Percentiles rank a stretch among this genome's conserved stretches.
Evolutionary conservation across 2,797 vertebrate genomes (phyloP).

Genomic region (Pseudotriccus pelzelni): DNA sequence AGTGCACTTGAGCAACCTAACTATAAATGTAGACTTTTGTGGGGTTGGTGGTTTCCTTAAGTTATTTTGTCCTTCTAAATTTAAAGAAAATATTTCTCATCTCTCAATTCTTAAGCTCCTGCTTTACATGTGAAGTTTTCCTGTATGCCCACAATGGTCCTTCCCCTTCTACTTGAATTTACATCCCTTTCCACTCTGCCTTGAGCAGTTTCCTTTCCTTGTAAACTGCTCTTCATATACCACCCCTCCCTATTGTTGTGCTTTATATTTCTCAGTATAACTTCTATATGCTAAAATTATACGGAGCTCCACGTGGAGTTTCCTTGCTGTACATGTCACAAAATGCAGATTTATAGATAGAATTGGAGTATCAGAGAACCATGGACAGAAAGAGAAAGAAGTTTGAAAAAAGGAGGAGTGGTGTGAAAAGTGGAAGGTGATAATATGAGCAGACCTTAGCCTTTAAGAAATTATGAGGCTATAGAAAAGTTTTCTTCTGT

Average conservation of each 20-base stretch:
- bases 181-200: not conserved
- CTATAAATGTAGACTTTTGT: not conserved
- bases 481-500: not conserved
- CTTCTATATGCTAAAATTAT: not conserved
- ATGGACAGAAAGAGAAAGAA: not conserved
- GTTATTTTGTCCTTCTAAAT: not conserved
- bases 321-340: not conserved
- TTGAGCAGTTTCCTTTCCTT: not conserved
- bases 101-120: not conserved
- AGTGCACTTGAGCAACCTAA: conserved; percentile 1
- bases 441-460: not conserved
- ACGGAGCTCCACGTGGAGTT: not conserved
- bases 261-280: not conserved
- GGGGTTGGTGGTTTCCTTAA: not conserved
- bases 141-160: rapidly evolving
- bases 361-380: not conserved
- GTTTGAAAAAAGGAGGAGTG: not conserved
- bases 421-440: not conserved
- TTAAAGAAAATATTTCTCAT: not conserved
- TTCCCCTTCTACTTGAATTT: not conserved
- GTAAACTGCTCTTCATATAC: not conserved
- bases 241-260: not conserved
- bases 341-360: not conserved
- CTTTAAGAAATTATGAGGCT: not conserved
- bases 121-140: not conserved